phyloP scores from a whole-genome alignment of 2,888 invertebrate genomes.

The Plemyria rubiginata region DNA sequence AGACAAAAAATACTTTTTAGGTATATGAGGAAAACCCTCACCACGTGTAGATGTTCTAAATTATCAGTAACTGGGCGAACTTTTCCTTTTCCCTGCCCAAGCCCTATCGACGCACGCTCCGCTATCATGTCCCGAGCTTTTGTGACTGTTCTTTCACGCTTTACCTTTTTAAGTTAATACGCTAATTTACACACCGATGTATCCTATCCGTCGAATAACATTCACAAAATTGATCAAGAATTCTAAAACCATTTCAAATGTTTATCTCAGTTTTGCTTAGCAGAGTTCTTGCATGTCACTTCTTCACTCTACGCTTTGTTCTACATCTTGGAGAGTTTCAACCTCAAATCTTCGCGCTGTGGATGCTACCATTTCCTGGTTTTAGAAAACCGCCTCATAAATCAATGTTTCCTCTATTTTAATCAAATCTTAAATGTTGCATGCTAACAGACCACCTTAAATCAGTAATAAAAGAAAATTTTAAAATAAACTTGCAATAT shows the following conservation, averaged over 20 bases:
- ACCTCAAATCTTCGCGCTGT: slow-evolving; percentile 8
- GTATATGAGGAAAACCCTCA: no score
- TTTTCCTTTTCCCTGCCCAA: slow-evolving; percentile 25
- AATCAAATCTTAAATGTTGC: slow-evolving; percentile 59
- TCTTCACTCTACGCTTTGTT: slow-evolving; percentile 10
- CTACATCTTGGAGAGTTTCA: slow-evolving; percentile 11
- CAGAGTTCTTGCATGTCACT: slow-evolving; percentile 19
- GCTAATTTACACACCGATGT: not conserved
- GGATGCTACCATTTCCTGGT: slow-evolving; percentile 1
- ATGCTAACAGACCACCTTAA: slow-evolving; percentile 59
- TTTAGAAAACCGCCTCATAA: slow-evolving; percentile 33
- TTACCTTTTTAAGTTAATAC: slow-evolving; percentile 1
- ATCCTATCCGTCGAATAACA: no score
- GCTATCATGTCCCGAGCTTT: slow-evolving; percentile 37
- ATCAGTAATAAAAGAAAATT: slow-evolving; percentile 41
- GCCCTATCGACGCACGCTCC: slow-evolving; percentile 33
- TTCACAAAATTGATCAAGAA: not conserved
- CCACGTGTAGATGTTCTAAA: not conserved
- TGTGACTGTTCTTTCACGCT: slow-evolving; percentile 23
- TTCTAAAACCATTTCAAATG: slow-evolving; percentile 3
- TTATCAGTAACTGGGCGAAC: slow-evolving; percentile 21
- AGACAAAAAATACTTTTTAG: no score
- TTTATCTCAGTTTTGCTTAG: not conserved
- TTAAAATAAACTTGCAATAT: slow-evolving; percentile 47
- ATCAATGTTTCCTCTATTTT: slow-evolving; percentile 52